Percentiles rank a stretch among this genome's conserved stretches.
phyloP scores from a whole-genome alignment of 2,797 vertebrate species.

The Pseudopleuronectes americanus region DNA sequence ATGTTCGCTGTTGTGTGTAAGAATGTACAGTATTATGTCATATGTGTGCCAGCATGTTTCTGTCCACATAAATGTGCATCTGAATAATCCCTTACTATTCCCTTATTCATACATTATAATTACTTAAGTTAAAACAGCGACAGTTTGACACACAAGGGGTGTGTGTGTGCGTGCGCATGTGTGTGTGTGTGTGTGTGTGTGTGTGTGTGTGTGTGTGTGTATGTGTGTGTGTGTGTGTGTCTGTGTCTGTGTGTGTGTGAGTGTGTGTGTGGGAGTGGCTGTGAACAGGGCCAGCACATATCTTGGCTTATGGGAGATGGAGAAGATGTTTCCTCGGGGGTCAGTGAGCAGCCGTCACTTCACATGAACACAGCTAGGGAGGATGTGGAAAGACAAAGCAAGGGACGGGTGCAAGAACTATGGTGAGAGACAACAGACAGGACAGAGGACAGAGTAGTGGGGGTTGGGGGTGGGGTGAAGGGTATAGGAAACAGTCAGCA shows the following conservation, averaged over 20 bases:
- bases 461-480: not conserved
- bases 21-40: too few species aligned
- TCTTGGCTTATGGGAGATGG: slow-evolving; percentile 56
- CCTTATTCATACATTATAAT: not conserved
- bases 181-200: not conserved
- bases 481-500: not conserved
- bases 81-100: not conserved
- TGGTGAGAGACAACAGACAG: slow-evolving; percentile 35
- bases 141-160: not conserved
- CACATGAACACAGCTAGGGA: slow-evolving; percentile 56
- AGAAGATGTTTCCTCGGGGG: slow-evolving; percentile 66
- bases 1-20: too few species aligned
- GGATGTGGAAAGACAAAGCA: slow-evolving; percentile 13
- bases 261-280: not conserved
- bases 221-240: not conserved
- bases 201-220: slow-evolving; percentile 7
- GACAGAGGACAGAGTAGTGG: not conserved
- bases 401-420: slow-evolving; percentile 34
- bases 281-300: slow-evolving; percentile 33
- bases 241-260: not conserved
- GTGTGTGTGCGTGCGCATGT: slow-evolving; percentile 2
- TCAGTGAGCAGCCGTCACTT: slow-evolving; percentile 64
- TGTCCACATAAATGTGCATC: not conserved
- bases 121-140: too few species aligned
- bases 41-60: too few species aligned